These are phyloP conservation scores for Prionace glauca DNA, from an alignment of 2,797 vertebrate genomes.

Conservation along the genomic window DNA sequence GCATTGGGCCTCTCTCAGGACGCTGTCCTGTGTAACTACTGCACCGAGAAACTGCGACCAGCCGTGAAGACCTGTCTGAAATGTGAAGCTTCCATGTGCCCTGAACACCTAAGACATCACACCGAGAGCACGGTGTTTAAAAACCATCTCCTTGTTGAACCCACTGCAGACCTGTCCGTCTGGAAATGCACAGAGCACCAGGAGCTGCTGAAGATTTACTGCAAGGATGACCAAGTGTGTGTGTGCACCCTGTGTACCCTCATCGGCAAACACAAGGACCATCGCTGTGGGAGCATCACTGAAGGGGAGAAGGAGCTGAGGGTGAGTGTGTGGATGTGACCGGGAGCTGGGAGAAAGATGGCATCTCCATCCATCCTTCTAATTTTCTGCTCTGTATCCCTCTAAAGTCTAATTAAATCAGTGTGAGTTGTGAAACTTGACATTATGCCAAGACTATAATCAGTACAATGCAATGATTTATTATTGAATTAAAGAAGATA, in stretches of 20 bases:
- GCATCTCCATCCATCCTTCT: background rate
- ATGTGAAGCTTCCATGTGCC: conserved; percentile 69
- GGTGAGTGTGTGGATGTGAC: background rate
- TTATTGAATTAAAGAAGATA: background rate
- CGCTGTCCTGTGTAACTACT: conserved; percentile 56
- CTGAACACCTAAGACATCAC: conserved; percentile 60
- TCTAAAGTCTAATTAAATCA: background rate
- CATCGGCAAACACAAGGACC: conserved; percentile 57
- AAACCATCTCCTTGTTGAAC: conserved; percentile 59
- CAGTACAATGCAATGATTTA: background rate
- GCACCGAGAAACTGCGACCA: conserved; percentile 45
- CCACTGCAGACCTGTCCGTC: conserved; percentile 56
- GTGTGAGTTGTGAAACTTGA: background rate
- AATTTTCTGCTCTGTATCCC: background rate
- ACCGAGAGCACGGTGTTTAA: conserved; percentile 62
- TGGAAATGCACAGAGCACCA: conserved; percentile 63
- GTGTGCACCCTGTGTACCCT: conserved; percentile 64
- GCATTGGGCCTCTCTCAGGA: background rate
- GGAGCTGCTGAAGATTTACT: conserved; percentile 63
- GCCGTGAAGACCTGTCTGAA: conserved; percentile 66
- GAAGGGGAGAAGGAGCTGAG: conserved; percentile 32
- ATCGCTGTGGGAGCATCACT: conserved; percentile 43
- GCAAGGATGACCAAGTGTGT: conserved; percentile 57
- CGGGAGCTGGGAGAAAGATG: background rate
- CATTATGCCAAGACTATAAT: background rate